Evolutionary conservation across 2,113 vertebrate species (phyloP).

Genomic region (Canis aureus): DNA sequence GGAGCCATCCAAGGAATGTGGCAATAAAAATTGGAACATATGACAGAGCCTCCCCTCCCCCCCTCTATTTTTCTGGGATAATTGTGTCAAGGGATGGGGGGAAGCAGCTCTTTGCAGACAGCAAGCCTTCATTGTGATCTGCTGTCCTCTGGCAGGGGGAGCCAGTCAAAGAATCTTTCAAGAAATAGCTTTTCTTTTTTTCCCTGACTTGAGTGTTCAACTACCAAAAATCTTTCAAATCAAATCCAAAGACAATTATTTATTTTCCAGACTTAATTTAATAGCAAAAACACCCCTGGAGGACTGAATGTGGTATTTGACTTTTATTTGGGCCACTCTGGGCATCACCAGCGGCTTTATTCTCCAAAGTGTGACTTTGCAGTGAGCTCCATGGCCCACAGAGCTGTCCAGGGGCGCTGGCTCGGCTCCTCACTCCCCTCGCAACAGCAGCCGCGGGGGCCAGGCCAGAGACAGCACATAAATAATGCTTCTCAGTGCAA

Average conservation of each 20-base stretch:
- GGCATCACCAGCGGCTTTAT: slow-evolving; percentile 72
- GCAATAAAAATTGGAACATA: slow-evolving; percentile 85
- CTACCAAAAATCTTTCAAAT: slow-evolving; percentile 78
- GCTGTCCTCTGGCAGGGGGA: slow-evolving; percentile 70
- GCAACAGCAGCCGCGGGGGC: not conserved
- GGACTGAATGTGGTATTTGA: slow-evolving; percentile 76
- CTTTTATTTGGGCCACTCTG: slow-evolving; percentile 74
- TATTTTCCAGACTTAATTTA: slow-evolving; percentile 84
- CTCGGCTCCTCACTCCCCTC: not conserved
- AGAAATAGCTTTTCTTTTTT: slow-evolving; percentile 44
- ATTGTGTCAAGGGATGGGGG: slow-evolving; percentile 71
- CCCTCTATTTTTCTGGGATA: slow-evolving; percentile 76
- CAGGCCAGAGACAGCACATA: slow-evolving; percentile 77
- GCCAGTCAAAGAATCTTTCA: slow-evolving; percentile 76
- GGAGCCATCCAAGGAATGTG: slow-evolving; percentile 89
- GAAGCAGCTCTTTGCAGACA: slow-evolving; percentile 69
- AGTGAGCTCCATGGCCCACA: not conserved
- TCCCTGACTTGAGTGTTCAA: slow-evolving; percentile 64
- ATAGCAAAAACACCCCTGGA: slow-evolving; percentile 80
- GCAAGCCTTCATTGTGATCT: slow-evolving; percentile 66
- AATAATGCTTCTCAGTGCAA: slow-evolving; percentile 73
- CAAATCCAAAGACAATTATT: slow-evolving; percentile 82
- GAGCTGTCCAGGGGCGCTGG: slow-evolving; percentile 66
- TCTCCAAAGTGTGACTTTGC: slow-evolving; percentile 79
- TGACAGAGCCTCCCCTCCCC: slow-evolving; percentile 74